Base-by-base conservation (phyloP, 2,888 invertebrate species). In the Podabrus alpinus region DNA sequence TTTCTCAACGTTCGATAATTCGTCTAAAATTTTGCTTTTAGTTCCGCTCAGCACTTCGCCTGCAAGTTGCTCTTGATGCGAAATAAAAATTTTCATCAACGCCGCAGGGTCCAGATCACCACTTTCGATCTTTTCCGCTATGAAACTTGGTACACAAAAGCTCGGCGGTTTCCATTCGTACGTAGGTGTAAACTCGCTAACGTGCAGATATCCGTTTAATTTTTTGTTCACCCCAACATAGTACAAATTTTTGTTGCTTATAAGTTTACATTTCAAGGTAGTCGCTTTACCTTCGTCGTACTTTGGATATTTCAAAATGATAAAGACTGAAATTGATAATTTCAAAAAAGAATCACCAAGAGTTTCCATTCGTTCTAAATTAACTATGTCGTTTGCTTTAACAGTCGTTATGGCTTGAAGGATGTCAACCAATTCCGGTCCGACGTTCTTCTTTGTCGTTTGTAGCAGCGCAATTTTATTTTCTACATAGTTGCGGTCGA, bases 261-360 rank as follows among this genome's bases (percentile, higher is more conserved):
- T 91, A 3, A 95, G 84, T 79, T 90, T 88, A 0, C 91, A 87
- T 83, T 97, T 93, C 13, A 96, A 88, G 73, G 90, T 89, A 0
- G 95, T 95, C 24, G 97, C 88, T 78, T 91, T 90, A 0, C 97
- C 97, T 87, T 97, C 97, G 81, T 93, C 91, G 61, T 91, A 90
- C 0, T 86, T 85, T 0, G 93, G 91, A 85, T 92, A 95, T 73
- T 89, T 89, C 79, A 92, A 90, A 84, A 91, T 94, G 16, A 97
- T 88, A 85, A 92, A 95, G 3, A 95, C 86, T 0, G 94, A 93
- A 1, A 92, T 89, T 1, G 93, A 91, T 81, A 93, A 94, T 87
- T 98, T 97, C 9, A 98, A 88, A 86, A 94, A 95, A 0, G 96
- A 94, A 86, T 98, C 97, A 0, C 97, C 98, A 3, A 98, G 89